Evolutionary conservation across 2,113 vertebrate species (phyloP).

Genomic region (Hippocampus comes): DNA sequence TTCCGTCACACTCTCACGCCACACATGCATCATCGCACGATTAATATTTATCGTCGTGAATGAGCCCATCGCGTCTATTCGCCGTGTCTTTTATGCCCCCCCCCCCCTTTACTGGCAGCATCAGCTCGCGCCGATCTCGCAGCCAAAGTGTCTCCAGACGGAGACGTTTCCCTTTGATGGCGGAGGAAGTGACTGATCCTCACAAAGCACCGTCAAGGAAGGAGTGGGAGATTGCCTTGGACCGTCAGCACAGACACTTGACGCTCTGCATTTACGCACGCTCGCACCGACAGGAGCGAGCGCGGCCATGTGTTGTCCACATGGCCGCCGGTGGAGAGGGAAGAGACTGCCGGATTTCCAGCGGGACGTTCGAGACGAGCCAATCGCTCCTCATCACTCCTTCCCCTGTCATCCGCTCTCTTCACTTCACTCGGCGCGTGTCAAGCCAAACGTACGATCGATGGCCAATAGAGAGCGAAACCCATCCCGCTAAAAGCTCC

Average conservation of each 20-base stretch:
- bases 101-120: too few relatives aligned
- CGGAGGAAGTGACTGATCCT: slow-evolving; percentile 59
- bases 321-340: slow-evolving; percentile 29
- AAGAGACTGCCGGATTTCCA: slow-evolving; percentile 45
- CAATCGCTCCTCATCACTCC: slow-evolving; percentile 32
- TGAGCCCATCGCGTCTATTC: background rate
- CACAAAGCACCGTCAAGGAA: slow-evolving; percentile 35
- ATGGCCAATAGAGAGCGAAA: slow-evolving; percentile 8
- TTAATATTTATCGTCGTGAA: background rate
- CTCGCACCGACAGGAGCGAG: background rate
- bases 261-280: background rate
- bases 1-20: too few relatives aligned
- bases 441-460: slow-evolving; percentile 5
- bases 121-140: too few relatives aligned
- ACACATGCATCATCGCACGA: too few relatives aligned
- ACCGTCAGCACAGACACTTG: background rate
- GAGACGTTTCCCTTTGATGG: slow-evolving; percentile 35
- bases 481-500: background rate
- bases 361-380: slow-evolving; percentile 45
- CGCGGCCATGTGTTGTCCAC: slow-evolving; percentile 54
- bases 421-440: slow-evolving; percentile 16
- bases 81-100: background rate
- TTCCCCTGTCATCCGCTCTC: slow-evolving; percentile 30
- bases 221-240: slow-evolving; percentile 51
- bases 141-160: background rate